Evolutionary conservation across 1,140 invertebrate species (phyloP), one percentile per base, ranked within the genome.

Genomic region (Drosophila tristis): DNA sequence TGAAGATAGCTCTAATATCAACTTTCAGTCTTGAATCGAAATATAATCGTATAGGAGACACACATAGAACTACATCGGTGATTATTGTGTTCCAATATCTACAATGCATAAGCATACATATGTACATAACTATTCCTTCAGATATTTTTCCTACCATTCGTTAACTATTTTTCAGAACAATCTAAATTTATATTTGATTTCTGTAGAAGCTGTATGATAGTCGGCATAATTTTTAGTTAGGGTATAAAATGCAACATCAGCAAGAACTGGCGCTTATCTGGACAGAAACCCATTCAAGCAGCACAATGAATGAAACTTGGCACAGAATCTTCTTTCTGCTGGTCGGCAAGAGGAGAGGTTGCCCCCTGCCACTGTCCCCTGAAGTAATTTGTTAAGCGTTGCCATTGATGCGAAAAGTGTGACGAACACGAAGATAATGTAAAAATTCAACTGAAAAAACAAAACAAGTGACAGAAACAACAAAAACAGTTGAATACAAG

Each of bases 321-420:
- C 61, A 58, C 51, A 62, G 66, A 48, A 35, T 66, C 63, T 49
- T 39, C 11, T 13, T 2, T 39, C 35, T 39, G 35, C 35, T 39
- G 35, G 4, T 0, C 2, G 4, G 11, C 11, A 39, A 5, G 35
- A 11, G 35, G 9, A 11, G 16, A 29, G 49, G 2, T 39, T 11
- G 35, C 35, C 45, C 49, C 26, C 39, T 47, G 45, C 51, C 47
- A 55, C 73, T 39, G 55, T 8, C 39, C 55, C 39, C 72, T 43
- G 5, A 4, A 31, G 73, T 68, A 72, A 85, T 85, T 85, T 85
- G 78, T 81, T 78, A 80, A 86, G 64, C 63, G 65, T 35, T 65
- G 48, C 63, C 66, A 82, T 79, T 86, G 63, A 87, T 65, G 82
- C 74, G 65, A 68, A 81, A 78, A 87, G 78, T 81, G 71, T 89